Percentiles rank a stretch among this genome's conserved stretches.
phyloP scores from a whole-genome alignment of 1,140 invertebrate species.

The Meloidogyne hapla region DNA sequence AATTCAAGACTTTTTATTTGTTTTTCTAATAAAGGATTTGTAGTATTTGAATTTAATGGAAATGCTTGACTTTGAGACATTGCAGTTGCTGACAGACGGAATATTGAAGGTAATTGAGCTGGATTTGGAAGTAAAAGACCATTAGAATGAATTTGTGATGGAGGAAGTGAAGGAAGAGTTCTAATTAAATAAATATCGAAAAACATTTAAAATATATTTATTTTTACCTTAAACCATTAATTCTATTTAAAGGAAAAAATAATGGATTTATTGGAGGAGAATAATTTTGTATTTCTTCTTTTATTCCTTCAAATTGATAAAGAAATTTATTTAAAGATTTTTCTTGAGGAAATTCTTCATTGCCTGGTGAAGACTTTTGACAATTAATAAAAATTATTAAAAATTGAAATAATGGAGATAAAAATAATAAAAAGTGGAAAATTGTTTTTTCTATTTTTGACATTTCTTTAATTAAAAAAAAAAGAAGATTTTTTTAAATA shows the following conservation, averaged over 20 bases:
- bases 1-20: neutral
- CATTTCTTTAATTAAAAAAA: too few species aligned
- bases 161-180: too few species aligned
- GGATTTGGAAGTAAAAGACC: conserved; percentile 16
- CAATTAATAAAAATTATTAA: neutral
- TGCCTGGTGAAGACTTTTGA: neutral
- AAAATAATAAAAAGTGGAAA: neutral
- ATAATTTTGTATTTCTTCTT: neutral
- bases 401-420: neutral
- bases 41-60: neutral
- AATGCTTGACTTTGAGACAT: conserved; percentile 14
- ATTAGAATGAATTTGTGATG: neutral
- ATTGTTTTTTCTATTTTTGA: neutral
- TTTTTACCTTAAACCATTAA: neutral
- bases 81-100: conserved; percentile 22
- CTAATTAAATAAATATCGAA: too few species aligned
- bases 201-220: neutral
- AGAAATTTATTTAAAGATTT: conserved; percentile 20
- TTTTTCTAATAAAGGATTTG: neutral
- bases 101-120: conserved; percentile 27
- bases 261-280: neutral
- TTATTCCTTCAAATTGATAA: conserved; percentile 19
- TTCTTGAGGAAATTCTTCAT: neutral
- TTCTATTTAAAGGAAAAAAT: neutral
- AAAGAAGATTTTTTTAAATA: too few species aligned